Conservation (phyloP, 2,888 invertebrate genomes). For the Octonoba sinensis region DNA sequence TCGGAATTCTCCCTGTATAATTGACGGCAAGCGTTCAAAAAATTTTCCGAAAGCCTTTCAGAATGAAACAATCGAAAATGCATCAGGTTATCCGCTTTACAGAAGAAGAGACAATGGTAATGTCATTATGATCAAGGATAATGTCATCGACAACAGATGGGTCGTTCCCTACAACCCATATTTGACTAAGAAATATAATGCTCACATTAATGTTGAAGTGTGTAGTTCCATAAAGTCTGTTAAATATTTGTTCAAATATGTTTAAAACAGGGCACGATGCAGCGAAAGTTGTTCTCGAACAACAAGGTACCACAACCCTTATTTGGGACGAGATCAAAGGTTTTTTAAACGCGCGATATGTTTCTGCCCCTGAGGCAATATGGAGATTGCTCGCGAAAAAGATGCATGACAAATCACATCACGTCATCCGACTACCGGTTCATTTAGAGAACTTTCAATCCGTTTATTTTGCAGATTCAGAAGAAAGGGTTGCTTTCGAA, state of each 20-base stretch:
- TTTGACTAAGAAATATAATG: constrained; percentile 66
- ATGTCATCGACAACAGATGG: not conserved
- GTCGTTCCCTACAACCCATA: constrained; percentile 5
- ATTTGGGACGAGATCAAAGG: constrained; percentile 31
- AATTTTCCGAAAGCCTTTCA: not conserved
- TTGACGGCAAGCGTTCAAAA: too few relatives aligned
- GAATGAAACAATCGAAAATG: not conserved
- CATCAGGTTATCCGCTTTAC: not conserved
- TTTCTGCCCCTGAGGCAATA: constrained; percentile 51
- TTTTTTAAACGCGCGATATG: constrained; percentile 34
- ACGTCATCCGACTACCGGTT: constrained; percentile 68
- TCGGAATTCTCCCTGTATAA: too few relatives aligned
- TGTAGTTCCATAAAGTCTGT: constrained; percentile 66
- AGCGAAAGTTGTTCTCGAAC: constrained; percentile 40
- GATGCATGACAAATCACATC: constrained; percentile 69
- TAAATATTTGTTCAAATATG: constrained; percentile 69
- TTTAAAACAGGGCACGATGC: constrained; percentile 68
- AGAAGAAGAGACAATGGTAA: constrained; percentile 8
- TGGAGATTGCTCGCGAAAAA: constrained; percentile 64
- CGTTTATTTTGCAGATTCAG: constrained; percentile 63
- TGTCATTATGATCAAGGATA: constrained; percentile 15
- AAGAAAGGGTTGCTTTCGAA: constrained; percentile 58
- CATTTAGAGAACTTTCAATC: constrained; percentile 68
- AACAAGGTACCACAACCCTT: not conserved
- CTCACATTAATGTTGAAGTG: constrained; percentile 71